Evolutionary conservation across 2,888 invertebrate genomes (phyloP), one percentile per base, ranked within the genome.

Genomic region (Tanypteryx hageni): DNA sequence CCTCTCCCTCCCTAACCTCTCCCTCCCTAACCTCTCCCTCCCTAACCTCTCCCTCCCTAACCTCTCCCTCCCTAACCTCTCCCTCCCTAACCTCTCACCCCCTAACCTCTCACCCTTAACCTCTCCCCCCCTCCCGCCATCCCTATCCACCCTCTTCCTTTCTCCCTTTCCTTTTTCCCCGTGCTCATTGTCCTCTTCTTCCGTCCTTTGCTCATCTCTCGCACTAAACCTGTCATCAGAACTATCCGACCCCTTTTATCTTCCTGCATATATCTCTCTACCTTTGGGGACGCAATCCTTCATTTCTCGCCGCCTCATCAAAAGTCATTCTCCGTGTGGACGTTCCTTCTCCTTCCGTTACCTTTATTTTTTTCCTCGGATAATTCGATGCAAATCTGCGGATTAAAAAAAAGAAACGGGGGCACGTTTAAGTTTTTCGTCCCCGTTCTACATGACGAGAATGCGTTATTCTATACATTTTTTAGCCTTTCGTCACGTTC

Each of bases 191-290:
- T 76, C 76, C 76, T 68, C 68, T 22, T 18, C 22, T 68, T 68
- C n/a, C 64, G 14, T 44, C 44, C 44, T 44, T 44, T n/a, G 83
- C 57, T 56, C 57, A n/a, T 18, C 83, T 44, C 56, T 83, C 83
- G 83, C 56, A 56, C 83, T 18, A 83, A 83, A 83, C 83, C 83
- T 83, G 83, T 83, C 83, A 83, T 83, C 83, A 83, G 83, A 57
- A 57, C 57, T 57, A 44, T 59, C 27, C 8, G 9, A 13, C n/a
- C n/a, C 61, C 16, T 59, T 86, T n/a, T n/a, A 31, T 18, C 68
- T 59, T 44, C 64, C 10, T n/a, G n/a, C 64, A 44, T 61, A 7
- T 27, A 31, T 9, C 44, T 61, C 27, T 18, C 83, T 56, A 57
- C 57, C 83, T 57, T 18, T n/a, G 83, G 44, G 13, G 64, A 89